Evolutionary conservation across 2,113 vertebrate genomes (phyloP), one percentile per base, ranked within the genome.

Genomic region (Eptatretus burgeri): DNA sequence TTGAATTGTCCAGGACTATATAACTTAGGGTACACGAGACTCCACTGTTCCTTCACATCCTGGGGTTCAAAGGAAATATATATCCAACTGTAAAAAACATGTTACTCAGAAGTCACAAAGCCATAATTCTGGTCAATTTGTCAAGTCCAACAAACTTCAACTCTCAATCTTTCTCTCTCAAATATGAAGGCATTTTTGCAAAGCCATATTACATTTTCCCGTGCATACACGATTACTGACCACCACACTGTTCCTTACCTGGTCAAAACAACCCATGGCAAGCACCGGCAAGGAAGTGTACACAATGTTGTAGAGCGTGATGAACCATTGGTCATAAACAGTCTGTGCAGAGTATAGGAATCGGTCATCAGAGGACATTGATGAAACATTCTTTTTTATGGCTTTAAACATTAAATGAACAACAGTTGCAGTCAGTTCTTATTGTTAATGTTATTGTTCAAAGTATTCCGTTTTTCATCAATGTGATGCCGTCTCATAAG

Each of bases 261-360:
- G 85, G 69, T 94, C 85, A 65, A 98, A 94, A 19, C 95, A 76
- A 71, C 86, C 85, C 75, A 94, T 71, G 67, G 78, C 80, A 12
- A 98, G 75, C 66, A 95, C 77, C 0, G 91, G 87, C 10, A 95
- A 78, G 14, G 84, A 80, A 5, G 87, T 93, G 73, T 94, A 95
- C 2, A 89, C 66, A 73, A 93, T 70, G 75, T 95, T 98, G 75
- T 91, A 98, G 64, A 82, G 71, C 0, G 83, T 83, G 71, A 98
- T 86, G 72, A 84, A 98, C 87, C 84, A 93, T 65, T 84, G 79
- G 8, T 98, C 91, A 13, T 87, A 95, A 63, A 89, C 82, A 1
- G 82, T 82, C 89, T 95, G 63, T 17, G 62, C 69, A 67, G 13
- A 69, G 27, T 41, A 41, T 41, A 41, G 7, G 27, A 41, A 41